Percentiles rank a stretch among this genome's conserved stretches.
phyloP scores from a whole-genome alignment of 2,113 vertebrate species.

The Odocoileus hemionus region DNA sequence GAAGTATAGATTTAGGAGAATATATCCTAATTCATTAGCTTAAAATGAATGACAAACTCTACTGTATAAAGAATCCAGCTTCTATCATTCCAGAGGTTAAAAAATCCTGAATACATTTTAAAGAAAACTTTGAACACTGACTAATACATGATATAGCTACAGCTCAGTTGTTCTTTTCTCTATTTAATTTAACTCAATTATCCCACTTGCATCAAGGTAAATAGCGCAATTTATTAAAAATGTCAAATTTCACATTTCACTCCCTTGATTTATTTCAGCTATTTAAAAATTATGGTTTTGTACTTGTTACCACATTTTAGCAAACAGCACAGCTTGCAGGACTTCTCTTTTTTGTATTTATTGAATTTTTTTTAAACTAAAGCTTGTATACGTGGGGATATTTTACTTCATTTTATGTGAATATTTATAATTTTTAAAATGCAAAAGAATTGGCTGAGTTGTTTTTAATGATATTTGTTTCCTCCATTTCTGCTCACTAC shows the following conservation, averaged over 20 bases:
- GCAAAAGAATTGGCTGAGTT: background rate
- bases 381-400: background rate
- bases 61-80: background rate
- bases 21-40: slow-evolving; percentile 21
- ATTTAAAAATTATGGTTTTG: slow-evolving; percentile 25
- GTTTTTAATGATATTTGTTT: background rate
- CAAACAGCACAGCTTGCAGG: background rate
- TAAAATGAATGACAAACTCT: background rate
- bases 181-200: slow-evolving; percentile 62
- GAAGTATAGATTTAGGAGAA: background rate
- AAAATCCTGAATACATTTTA: slow-evolving; percentile 43
- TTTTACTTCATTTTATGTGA: background rate
- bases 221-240: slow-evolving; percentile 60
- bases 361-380: background rate
- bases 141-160: slow-evolving; percentile 54
- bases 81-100: background rate
- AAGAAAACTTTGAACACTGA: slow-evolving; percentile 52
- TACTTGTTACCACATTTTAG: background rate
- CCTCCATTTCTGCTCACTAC: background rate
- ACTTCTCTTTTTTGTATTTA: background rate
- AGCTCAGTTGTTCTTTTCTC: slow-evolving; percentile 35
- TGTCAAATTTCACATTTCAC: slow-evolving; percentile 58
- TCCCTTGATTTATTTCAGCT: slow-evolving; percentile 46
- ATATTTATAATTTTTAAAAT: slow-evolving; percentile 10
- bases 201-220: slow-evolving; percentile 47